Evolutionary conservation across 2,113 vertebrate species (phyloP), one percentile per base, ranked within the genome.

Genomic region (Opisthocomus hoazin): DNA sequence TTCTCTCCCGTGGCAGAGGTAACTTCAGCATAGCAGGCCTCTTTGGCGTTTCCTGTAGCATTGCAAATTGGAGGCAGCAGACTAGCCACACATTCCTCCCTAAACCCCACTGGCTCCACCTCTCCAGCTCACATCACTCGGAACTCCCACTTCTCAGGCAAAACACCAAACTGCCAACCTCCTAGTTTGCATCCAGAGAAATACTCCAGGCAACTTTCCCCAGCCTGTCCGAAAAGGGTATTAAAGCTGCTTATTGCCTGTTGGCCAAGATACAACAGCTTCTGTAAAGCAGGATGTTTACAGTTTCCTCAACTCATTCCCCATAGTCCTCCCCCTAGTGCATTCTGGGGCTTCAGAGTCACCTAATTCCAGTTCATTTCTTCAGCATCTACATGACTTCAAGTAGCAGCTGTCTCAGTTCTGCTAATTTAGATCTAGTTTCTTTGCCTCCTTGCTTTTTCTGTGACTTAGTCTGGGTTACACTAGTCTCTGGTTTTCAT

Each of bases 1-100:
- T 94, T 95, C 94, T 81, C 75, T 94, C 68, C 75, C 53, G 84
- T 71, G 95, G 70, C 83, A 96, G 91, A 82, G 68, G 84, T 17
- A 80, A 61, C 87, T 73, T 16, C 93, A 87, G 24, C 45, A 68
- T 87, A 82, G 79, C 69, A 78, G 84, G 85, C 71, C 89, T 87
- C 88, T 80, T 23, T 68, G 61, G 79, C 73, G n/a, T 90, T 75
- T 53, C 83, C 88, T 87, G 94, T 10, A 84, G 57, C 80, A 48
- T 57, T 41, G 60, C 43, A 66, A 27, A 39, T 11, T 45, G 84
- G 41, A 93, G 84, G 90, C 84, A 87, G 74, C 61, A 46, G 41
- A 66, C 60, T 36, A 41, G 66, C 61, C 61, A n/a, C 53, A 50
- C 75, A 57, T 75, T 83, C 88, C 90, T 82, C 53, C 65, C 65